Base-by-base conservation (phyloP, 2,888 invertebrate genomes). In the Poecilobothrus nobilitatus region DNA sequence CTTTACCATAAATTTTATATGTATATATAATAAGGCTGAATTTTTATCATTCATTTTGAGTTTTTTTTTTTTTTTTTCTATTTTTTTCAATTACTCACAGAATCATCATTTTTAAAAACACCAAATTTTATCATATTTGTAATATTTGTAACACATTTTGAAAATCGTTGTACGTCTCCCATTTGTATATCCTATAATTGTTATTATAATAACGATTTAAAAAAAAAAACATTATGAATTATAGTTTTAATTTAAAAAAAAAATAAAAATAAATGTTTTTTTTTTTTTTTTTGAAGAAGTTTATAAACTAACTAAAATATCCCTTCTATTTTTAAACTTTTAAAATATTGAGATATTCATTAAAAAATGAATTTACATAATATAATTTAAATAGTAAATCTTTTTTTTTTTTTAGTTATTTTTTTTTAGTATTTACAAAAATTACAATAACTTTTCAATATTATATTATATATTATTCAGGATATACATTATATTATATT, bases 221-320 rank as follows among this genome's bases (percentile, higher is more conserved):
- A 37, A 37, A 37, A 37, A 10, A 37, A 37, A 37, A 37, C 33
- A 33, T n/a, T 33, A 7, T 9, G 9, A 37, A 1, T 6, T 22
- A 20, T 12, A 66, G 27, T 27, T 4, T 27, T 63, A 67, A 65
- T 33, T 66, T 66, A 68, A 68, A 66, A 68, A 34, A 65, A 22
- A 22, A 9, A 5, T 63, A 22, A 22, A 22, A 22, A 10, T 21
- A 63, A 63, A 63, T 21, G 21, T 21, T 20, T n/a, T 20, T 20
- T 3, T 20, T 20, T 20, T 67, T 64, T 12, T 18, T 18, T 37
- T 34, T n/a, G n/a, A n/a, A n/a, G n/a, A n/a, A n/a, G 27, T 27
- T 27, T 27, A 27, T 27, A 27, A 27, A n/a, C n/a, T 27, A 4
- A 27, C 5, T 27, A 2, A 27, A 27, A 27, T 27, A 27, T 27